Base-by-base conservation (phyloP, 2,113 vertebrate species). In the Rhegmatorhina hoffmannsi region DNA sequence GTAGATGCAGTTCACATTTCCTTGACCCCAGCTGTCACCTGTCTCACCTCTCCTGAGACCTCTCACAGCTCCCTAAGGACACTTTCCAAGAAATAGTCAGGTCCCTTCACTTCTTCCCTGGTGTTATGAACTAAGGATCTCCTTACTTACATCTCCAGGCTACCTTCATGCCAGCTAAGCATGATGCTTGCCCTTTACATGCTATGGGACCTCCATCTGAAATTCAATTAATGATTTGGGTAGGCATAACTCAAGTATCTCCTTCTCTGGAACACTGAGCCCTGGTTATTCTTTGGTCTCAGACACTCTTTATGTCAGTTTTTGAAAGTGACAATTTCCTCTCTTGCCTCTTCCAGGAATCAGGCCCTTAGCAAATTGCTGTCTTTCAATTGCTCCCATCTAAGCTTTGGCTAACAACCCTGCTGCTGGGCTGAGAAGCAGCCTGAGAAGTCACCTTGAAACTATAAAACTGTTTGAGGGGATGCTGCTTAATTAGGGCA, bases 401-500 rank as follows among this genome's bases (percentile, higher is more conserved):
- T 70, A 63, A 58, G 31, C 43, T 77, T 67, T 64, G 64, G 29
- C 84, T 75, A 91, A 77, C 43, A 40, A 67, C 9, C 33, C 38
- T 53, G 43, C 26, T 2, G 4, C 14, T 17, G 34, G 43, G 63
- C 62, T 58, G 64, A 78, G 67, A 12, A 83, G 28, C 44, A 4
- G 50, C 19, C 67, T 77, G 50, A 88, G 43, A 29, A 72, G 74
- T 95, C 84, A 87, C 90, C 80, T 91, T 94, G 86, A 86, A 64
- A 40, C 40, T 81, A 38, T 75, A 77, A 80, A 84, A 89, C 34
- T 80, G 23, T 90, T 81, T 25, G 55, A 75, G 73, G 73, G 76
- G 77, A 86, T 90, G 89, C 33, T 94, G 58, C 55, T 94, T 94
- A 78, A 84, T 89, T 92, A 84, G 72, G 83, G 17, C 29, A 55